These are phyloP conservation scores for Halcyon malimbica DNA, from an alignment of 2,113 vertebrate genomes.

Conservation along the genomic window DNA sequence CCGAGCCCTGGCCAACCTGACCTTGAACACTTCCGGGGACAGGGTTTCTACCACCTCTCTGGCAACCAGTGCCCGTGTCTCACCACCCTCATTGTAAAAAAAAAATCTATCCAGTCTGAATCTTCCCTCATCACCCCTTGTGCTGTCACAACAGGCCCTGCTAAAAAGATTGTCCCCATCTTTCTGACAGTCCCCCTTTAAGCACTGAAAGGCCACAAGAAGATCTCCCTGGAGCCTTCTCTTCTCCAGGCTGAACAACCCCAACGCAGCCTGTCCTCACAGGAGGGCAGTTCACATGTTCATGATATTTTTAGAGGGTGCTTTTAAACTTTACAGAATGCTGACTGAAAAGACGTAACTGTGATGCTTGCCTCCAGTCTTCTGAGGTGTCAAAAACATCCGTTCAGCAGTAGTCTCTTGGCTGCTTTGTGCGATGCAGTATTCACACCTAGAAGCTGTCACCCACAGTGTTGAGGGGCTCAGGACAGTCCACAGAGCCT, in stretches of 20 bases:
- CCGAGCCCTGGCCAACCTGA: neutral
- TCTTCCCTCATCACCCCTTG: neutral
- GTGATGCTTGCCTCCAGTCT: neutral
- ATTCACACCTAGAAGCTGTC: neutral
- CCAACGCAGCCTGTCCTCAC: neutral
- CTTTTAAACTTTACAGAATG: accelerated
- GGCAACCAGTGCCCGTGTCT: neutral
- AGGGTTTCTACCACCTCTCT: neutral
- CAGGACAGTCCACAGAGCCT: accelerated
- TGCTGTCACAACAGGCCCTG: neutral
- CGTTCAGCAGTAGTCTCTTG: accelerated
- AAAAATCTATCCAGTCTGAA: neutral
- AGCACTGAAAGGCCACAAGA: neutral
- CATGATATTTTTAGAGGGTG: accelerated
- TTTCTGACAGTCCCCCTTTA: neutral
- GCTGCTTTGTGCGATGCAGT: neutral
- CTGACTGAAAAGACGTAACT: accelerated
- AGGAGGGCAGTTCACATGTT: neutral
- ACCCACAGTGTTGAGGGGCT: neutral
- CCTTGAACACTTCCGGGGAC: neutral
- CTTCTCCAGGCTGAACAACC: neutral
- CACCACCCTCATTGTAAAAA: neutral
- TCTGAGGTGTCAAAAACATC: neutral
- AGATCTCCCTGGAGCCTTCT: neutral
- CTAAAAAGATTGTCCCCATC: neutral